These are phyloP conservation scores for Enteromius argenteus DNA, from an alignment of 2,797 vertebrate genomes.

Conservation along the genomic window DNA sequence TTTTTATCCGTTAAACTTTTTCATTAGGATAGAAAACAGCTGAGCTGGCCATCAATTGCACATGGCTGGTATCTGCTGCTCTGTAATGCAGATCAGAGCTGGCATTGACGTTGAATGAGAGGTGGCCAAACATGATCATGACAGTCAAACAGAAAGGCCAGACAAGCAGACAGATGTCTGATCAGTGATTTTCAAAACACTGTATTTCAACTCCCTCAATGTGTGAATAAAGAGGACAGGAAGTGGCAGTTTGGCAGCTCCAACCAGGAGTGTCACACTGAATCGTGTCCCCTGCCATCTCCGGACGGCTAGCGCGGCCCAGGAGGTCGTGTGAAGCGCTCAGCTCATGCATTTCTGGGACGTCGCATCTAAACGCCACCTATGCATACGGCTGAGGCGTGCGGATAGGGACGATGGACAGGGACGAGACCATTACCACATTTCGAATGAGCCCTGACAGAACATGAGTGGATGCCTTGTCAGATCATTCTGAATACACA, in stretches of 20 bases:
- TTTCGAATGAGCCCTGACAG: conserved; percentile 76
- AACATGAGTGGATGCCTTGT: conserved; percentile 82
- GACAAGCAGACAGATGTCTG: conserved; percentile 85
- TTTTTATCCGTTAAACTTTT: neutral
- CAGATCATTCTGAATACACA: conserved; percentile 77
- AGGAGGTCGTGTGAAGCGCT: conserved; percentile 76
- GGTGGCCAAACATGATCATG: conserved; percentile 75
- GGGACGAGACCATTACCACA: conserved; percentile 73
- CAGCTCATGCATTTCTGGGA: conserved; percentile 55
- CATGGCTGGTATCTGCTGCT: conserved; percentile 54
- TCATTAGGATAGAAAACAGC: neutral
- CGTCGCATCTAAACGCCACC: conserved; percentile 48
- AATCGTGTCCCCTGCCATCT: conserved; percentile 85
- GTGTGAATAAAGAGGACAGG: conserved; percentile 86
- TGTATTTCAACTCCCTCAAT: conserved; percentile 77
- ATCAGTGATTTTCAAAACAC: conserved; percentile 80
- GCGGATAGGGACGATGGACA: conserved; percentile 72
- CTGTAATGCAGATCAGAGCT: conserved; percentile 59
- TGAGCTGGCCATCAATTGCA: conserved; percentile 38
- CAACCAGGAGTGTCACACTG: conserved; percentile 85
- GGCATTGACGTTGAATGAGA: conserved; percentile 72
- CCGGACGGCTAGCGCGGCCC: conserved; percentile 73
- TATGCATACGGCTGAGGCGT: conserved; percentile 44
- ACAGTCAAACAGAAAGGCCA: conserved; percentile 76
- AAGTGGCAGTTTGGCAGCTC: conserved; percentile 87